Base-by-base conservation (phyloP, 1,140 invertebrate species). In the Bombus sibiricus region DNA sequence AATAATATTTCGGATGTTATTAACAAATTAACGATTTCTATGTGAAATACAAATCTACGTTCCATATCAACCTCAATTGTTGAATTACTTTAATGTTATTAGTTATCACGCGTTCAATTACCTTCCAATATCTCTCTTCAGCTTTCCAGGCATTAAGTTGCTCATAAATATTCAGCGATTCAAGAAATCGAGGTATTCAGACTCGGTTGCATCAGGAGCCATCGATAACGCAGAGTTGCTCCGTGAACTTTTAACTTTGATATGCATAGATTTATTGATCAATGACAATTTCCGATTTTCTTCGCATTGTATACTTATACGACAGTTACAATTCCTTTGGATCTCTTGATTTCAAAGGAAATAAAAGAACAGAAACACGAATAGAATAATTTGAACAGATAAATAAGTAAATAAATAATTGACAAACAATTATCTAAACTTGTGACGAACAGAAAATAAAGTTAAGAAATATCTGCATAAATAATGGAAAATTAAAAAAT, bases 121-220 rank as follows among this genome's bases (percentile, higher is more conserved):
- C 62, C 13, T 66, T 3, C n/a, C 13, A 18, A 66, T 66, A 66
- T 32, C 15, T 15, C 62, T 8, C n/a, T 66, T 66, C n/a, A 66
- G 15, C 15, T 66, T 66, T n/a, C 6, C 62, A 4, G n/a, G n/a
- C n/a, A 66, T 4, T n/a, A 18, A 34, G 62, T 66, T 15, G n/a
- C 62, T 66, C 62, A 66, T 66, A 66, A 66, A 66, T 66, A 66
- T 66, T 66, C 62, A 66, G 15, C 6, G 62, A 66, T 66, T 66
- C 62, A 15, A 66, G 62, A 66, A 66, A 66, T 66, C 62, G 62
- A 66, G 62, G 15, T 18, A 32, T 66, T 32, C 62, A 6, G 34
- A 66, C 64, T 32, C 64, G n/a, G 64, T 18, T 66, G n/a, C 64
- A 66, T 66, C 64, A 18, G 64, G 15, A 66, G n/a, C n/a, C 64